Conservation (phyloP, 2,888 invertebrate species). For the Cosmopolites sordidus region DNA sequence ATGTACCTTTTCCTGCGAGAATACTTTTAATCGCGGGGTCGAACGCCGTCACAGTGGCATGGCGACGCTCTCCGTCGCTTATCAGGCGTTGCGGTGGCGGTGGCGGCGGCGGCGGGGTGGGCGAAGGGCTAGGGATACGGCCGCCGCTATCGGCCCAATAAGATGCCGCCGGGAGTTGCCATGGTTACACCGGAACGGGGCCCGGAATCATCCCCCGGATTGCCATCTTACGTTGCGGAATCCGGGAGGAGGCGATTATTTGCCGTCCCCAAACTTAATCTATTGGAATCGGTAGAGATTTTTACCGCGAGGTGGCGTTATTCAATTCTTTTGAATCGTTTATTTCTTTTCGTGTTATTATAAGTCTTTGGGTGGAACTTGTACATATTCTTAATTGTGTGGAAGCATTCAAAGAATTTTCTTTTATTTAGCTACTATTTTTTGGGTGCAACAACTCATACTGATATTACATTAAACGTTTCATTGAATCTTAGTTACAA, state of each 20-base stretch:
- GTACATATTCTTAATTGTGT: too few species aligned
- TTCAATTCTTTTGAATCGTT: too few species aligned
- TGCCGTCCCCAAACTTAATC: not conserved
- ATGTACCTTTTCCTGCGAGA: too few species aligned
- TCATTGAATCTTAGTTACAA: too few species aligned
- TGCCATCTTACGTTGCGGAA: slow-evolving; percentile 38
- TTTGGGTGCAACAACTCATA: too few species aligned
- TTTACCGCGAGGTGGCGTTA: not conserved
- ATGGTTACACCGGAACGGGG: slow-evolving; percentile 36
- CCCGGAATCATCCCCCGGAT: slow-evolving; percentile 33
- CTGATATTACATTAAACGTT: too few species aligned
- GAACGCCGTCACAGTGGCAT: slow-evolving; percentile 21
- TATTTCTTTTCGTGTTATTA: too few species aligned
- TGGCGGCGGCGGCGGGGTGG: not conserved
- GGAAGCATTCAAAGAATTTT: too few species aligned
- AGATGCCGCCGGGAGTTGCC: slow-evolving; percentile 41
- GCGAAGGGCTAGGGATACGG: slow-evolving; percentile 14
- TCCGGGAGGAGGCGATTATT: slow-evolving; percentile 23
- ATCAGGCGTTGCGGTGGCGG: slow-evolving; percentile 5
- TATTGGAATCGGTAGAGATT: too few species aligned
- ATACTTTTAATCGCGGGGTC: slow-evolving; percentile 10
- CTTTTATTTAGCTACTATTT: too few species aligned
- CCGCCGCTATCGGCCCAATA: slow-evolving; percentile 36
- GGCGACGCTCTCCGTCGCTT: slow-evolving; percentile 15
- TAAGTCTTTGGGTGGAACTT: too few species aligned